Base-by-base conservation (phyloP, 2,113 vertebrate species). In the Cepphus grylle region DNA sequence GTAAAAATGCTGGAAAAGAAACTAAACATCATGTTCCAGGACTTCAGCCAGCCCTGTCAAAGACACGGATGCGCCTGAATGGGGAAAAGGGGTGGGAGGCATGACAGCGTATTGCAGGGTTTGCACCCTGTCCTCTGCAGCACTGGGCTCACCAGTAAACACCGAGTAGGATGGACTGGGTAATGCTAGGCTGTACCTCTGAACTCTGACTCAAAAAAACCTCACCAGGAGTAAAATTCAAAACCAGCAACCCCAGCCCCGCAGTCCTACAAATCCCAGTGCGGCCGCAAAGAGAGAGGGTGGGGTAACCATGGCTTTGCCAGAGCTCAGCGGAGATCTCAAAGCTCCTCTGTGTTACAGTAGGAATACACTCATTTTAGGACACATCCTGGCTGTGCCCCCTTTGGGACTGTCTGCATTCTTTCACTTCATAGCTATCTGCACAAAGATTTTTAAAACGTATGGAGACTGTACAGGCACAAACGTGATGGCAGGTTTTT, bases 351-450 rank as follows among this genome's bases (percentile, higher is more conserved):
- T 19, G 62, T 15, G 1, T 58, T 72, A 23, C 40, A 16, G 70
- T 36, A 88, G 43, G 47, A 69, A 88, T 18, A 70, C 0, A 3
- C 42, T 73, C 21, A 1, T 73, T 90, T 94, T 62, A 87, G 84
- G 71, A 93, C 71, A 93, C 23, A 29, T 90, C 21, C 49, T 47
- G 23, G 80, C 49, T 59, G 42, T 50, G 18, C 15, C 82, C 38
- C 38, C 84, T 90, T 70, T 52, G 45, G n/a, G 71, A 87, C 21
- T 32, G 15, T 40, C 81, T 80, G n/a, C 17, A 26, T 85, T 82
- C 88, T 95, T 80, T 95, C 55, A 66, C 74, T 91, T 91, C 38
- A 83, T 56, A 90, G 58, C 11, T 85, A 80, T 70, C 81, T 88
- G 45, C 86, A 90, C 9, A 13, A 84, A 91, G 84, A 62, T 73